A percentile compares a stretch with the other conserved stretches of the same genome.
Evolutionary conservation across 2,113 vertebrate species (phyloP).

Genomic region (Lipotes vexillifer): DNA sequence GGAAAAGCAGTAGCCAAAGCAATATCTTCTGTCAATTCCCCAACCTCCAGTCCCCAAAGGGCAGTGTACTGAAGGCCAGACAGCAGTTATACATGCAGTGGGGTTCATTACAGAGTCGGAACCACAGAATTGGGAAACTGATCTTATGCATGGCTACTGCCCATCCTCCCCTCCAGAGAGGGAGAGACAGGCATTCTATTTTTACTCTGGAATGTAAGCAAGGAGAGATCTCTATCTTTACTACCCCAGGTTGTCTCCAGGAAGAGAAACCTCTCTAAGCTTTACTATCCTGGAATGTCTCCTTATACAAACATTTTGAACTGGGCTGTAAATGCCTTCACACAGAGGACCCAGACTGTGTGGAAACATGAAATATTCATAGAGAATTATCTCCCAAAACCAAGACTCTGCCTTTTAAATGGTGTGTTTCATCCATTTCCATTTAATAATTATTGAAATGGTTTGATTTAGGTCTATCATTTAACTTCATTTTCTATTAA

Average conservation of each 20-base stretch:
- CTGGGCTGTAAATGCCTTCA: not conserved
- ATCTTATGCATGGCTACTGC: not conserved
- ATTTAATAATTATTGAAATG: not conserved
- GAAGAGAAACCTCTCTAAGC: not conserved
- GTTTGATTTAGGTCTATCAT: not conserved
- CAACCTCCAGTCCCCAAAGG: not conserved
- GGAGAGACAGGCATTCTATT: not conserved
- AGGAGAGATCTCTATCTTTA: not conserved
- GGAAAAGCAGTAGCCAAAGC: not conserved
- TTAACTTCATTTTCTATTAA: not conserved
- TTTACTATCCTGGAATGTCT: not conserved
- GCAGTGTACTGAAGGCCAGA: not conserved
- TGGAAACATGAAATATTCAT: not conserved
- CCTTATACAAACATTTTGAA: not conserved
- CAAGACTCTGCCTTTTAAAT: not conserved
- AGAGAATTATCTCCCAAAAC: not conserved
- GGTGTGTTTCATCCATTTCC: not conserved
- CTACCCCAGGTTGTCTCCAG: not conserved
- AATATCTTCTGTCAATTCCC: not conserved
- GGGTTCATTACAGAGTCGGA: not conserved
- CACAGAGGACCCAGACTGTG: not conserved
- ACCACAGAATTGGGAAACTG: not conserved
- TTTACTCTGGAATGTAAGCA: not conserved
- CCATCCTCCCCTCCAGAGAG: not conserved
- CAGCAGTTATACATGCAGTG: not conserved